Conservation (phyloP, 1,140 invertebrate species). For the Cardiocondyla obscurior region DNA sequence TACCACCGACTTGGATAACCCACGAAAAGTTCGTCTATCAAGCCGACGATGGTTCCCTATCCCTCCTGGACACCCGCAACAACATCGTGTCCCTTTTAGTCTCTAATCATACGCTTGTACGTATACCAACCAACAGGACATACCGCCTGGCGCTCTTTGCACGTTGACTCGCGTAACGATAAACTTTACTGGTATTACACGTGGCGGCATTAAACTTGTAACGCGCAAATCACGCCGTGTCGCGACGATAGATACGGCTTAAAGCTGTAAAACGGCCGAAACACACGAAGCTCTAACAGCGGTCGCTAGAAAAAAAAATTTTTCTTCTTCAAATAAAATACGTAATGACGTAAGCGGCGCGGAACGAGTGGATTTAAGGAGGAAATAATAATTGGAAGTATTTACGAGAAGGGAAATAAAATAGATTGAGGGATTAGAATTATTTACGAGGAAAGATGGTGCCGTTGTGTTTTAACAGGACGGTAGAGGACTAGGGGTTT, state of each 20-base stretch:
- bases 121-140: conserved; percentile 74
- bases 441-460: background rate
- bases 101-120: conserved; percentile 93
- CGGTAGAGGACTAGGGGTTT: background rate
- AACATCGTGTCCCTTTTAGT: conserved; percentile 90
- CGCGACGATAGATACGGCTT: background rate
- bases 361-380: background rate
- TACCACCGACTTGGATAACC: conserved; percentile 91
- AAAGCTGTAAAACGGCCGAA: too few relatives aligned
- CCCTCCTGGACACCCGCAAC: conserved; percentile 89
- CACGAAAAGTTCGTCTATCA: conserved; percentile 92
- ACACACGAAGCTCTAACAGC: too few relatives aligned
- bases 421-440: background rate
- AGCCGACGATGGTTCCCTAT: conserved; percentile 91
- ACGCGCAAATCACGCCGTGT: background rate
- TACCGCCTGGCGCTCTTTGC: background rate
- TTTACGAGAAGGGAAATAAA: background rate
- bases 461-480: background rate
- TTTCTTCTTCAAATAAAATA: background rate
- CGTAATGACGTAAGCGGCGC: background rate
- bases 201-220: background rate
- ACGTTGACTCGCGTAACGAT: background rate
- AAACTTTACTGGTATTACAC: background rate
- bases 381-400: background rate
- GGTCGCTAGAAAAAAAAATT: too few relatives aligned